Evolutionary conservation across 1,140 invertebrate genomes (phyloP).

Genomic region (Pachypeltis micranthus): DNA sequence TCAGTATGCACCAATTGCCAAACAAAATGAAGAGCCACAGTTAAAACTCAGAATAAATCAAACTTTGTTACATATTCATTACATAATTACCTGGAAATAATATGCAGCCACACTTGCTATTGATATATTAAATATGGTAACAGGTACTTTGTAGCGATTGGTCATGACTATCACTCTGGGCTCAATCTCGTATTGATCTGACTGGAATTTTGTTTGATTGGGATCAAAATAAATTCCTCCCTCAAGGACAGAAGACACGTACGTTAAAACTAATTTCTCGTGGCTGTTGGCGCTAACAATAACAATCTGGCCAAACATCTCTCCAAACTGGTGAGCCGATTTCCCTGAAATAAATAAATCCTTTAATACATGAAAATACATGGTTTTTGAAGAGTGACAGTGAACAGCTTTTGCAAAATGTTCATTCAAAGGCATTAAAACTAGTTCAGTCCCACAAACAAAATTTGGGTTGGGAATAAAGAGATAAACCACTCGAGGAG

Average conservation of each 20-base stretch:
- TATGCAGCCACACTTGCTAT: constrained; percentile 45
- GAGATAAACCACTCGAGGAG: too few species aligned
- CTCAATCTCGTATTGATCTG: constrained; percentile 34
- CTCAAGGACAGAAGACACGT: constrained; percentile 42
- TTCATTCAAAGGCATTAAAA: background rate
- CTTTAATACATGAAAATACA: constrained; percentile 2
- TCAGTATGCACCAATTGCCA: too few species aligned
- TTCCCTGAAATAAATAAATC: constrained; percentile 38
- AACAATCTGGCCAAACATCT: constrained; percentile 51
- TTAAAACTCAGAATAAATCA: too few species aligned
- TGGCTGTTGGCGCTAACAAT: constrained; percentile 49
- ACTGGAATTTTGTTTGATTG: constrained; percentile 42
- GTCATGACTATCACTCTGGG: constrained; percentile 47
- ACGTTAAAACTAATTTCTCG: constrained; percentile 47
- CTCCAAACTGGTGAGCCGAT: constrained; percentile 40
- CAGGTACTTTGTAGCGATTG: constrained; percentile 56
- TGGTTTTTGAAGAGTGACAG: too few species aligned
- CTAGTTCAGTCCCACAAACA: too few species aligned
- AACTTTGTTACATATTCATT: too few species aligned
- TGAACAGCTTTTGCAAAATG: too few species aligned
- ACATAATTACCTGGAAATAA: constrained; percentile 43
- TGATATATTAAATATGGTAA: constrained; percentile 58
- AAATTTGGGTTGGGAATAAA: too few species aligned
- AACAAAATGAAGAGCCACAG: too few species aligned
- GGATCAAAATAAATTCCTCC: constrained; percentile 44